Evolutionary conservation across 2,113 vertebrate genomes (phyloP).

Genomic region (Halichoeres trimaculatus): DNA sequence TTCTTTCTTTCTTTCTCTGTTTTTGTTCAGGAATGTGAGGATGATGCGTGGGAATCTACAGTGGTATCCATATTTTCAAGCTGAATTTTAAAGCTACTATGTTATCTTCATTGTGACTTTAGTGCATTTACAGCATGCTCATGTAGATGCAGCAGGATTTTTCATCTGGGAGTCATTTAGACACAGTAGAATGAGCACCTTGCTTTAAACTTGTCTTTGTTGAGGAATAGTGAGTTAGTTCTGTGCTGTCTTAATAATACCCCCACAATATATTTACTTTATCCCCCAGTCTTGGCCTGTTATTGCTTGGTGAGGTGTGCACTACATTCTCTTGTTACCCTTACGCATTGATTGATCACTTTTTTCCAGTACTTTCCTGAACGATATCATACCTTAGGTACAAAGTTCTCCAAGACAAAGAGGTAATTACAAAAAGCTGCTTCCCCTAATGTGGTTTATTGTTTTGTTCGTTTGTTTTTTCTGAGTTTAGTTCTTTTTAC

Average conservation of each 20-base stretch:
- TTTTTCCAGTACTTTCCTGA: conserved; percentile 53
- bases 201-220: not conserved
- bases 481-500: not conserved
- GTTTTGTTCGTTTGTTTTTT: not conserved
- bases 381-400: conserved; percentile 76
- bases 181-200: not conserved
- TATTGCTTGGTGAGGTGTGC: not conserved
- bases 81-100: not conserved
- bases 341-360: not conserved
- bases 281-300: not conserved
- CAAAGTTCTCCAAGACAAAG: conserved; percentile 80
- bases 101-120: too few relatives aligned
- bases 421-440: conserved; percentile 64
- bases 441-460: not conserved
- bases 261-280: not conserved
- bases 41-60: conserved; percentile 82
- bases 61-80: conserved; percentile 80
- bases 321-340: not conserved
- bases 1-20: conserved; percentile 11
- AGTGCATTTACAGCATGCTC: not conserved
- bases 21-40: conserved; percentile 74
- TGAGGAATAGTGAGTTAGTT: too few relatives aligned
- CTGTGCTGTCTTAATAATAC: too few relatives aligned
- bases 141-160: not conserved
- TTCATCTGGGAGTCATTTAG: not conserved